Percentiles rank a stretch among this genome's conserved stretches.
These are phyloP conservation scores for Nannoperca obscura DNA, from an alignment of 2,797 vertebrate species.

Conservation along the genomic window DNA sequence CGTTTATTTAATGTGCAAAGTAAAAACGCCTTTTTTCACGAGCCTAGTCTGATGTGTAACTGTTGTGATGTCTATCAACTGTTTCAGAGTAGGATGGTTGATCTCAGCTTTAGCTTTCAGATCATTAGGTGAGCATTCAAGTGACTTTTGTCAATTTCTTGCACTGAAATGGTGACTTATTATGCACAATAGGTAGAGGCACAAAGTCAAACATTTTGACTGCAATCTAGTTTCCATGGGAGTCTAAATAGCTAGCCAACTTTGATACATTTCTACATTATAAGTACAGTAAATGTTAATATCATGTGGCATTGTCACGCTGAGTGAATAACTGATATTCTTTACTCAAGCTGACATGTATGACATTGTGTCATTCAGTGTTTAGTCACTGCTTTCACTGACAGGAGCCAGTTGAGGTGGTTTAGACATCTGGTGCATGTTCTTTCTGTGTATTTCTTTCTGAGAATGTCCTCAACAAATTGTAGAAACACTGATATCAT, in stretches of 20 bases:
- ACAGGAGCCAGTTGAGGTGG: constrained; percentile 3
- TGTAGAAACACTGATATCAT: not conserved
- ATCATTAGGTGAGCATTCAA: constrained; percentile 28
- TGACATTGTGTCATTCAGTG: constrained; percentile 21
- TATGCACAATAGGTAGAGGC: constrained; percentile 24
- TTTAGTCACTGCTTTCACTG: not conserved
- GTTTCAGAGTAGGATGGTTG: constrained; percentile 4
- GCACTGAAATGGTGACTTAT: constrained; percentile 32
- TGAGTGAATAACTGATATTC: not conserved
- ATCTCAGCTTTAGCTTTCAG: constrained; percentile 21
- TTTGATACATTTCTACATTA: not conserved
- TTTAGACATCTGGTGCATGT: constrained; percentile 23
- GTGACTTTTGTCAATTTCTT: constrained; percentile 25
- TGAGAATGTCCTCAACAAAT: not conserved
- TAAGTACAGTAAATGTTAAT: not conserved
- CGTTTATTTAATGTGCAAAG: constrained; percentile 21
- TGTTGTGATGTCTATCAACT: not conserved
- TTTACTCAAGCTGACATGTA: not conserved
- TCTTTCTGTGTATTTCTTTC: not conserved
- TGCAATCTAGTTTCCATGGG: constrained; percentile 7
- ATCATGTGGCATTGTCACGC: not conserved
- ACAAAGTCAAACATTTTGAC: constrained; percentile 36
- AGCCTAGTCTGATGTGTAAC: not conserved
- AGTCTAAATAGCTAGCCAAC: not conserved
- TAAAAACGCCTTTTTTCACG: not conserved